Conservation (phyloP, 2,888 invertebrate species). For the Dendrolimus pini region DNA sequence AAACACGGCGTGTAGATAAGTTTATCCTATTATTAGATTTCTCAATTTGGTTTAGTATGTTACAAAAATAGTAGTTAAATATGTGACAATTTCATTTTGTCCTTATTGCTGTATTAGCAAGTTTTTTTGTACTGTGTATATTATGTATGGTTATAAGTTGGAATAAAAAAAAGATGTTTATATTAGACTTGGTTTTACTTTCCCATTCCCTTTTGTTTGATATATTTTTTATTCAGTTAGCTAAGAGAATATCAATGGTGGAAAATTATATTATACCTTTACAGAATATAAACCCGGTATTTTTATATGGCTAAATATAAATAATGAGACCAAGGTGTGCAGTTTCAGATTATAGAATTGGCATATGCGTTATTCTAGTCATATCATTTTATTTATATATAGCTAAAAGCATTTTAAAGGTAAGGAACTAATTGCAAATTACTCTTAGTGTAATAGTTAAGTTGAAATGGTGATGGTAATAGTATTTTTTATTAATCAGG, state of each 20-base stretch:
- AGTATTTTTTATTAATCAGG: no score
- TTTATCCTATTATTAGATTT: constrained; percentile 73
- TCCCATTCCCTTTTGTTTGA: not conserved
- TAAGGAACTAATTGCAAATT: no score
- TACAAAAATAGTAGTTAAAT: constrained; percentile 61
- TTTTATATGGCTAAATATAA: not conserved
- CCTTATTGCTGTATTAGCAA: constrained; percentile 75
- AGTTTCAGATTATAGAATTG: not conserved
- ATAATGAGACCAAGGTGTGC: not conserved
- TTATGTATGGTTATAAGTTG: constrained; percentile 86
- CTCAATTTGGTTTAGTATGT: constrained; percentile 69
- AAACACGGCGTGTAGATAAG: constrained; percentile 73
- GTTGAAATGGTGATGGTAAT: no score
- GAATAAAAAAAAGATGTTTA: constrained; percentile 76
- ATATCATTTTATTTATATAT: no score
- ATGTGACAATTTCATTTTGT: constrained; percentile 73
- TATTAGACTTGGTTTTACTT: constrained; percentile 54
- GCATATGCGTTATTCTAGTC: no score
- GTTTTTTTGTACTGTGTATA: constrained; percentile 90
- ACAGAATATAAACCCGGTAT: not conserved
- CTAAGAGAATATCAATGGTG: no score
- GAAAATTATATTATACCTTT: not conserved
- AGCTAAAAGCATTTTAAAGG: no score
- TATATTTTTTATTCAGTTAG: no score
- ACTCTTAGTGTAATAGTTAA: no score